These are phyloP conservation scores for Lordiphosa mommai DNA, from an alignment of 1,140 invertebrate genomes.

Conservation along the genomic window DNA sequence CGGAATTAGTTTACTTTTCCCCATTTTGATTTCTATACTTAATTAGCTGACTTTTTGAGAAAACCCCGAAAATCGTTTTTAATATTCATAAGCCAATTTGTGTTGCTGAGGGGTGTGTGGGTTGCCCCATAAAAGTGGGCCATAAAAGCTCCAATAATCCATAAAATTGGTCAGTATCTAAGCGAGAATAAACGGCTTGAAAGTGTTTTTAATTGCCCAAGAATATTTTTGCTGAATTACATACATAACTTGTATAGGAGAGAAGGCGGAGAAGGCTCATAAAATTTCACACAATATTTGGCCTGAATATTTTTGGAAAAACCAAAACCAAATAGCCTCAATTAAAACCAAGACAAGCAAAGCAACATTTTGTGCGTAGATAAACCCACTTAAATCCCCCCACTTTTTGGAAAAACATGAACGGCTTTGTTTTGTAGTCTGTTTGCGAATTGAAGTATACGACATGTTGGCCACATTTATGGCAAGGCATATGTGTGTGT, in stretches of 20 bases:
- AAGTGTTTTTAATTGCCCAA: constrained; percentile 62
- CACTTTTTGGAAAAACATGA: background rate
- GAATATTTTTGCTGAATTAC: constrained; percentile 50
- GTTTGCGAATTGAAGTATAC: constrained; percentile 48
- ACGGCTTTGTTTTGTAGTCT: constrained; percentile 18
- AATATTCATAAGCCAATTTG: constrained; percentile 45
- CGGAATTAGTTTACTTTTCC: constrained; percentile 11
- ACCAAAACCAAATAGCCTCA: constrained; percentile 42
- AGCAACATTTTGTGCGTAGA: constrained; percentile 44
- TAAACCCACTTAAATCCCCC: background rate
- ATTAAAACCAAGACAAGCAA: constrained; percentile 54
- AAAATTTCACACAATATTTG: constrained; percentile 26
- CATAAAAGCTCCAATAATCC: constrained; percentile 57
- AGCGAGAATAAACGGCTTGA: constrained; percentile 36
- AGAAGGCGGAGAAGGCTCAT: background rate
- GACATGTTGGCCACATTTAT: constrained; percentile 43
- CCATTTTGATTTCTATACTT: constrained; percentile 3
- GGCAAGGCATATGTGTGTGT: constrained; percentile 9
- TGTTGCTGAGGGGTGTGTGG: too few species aligned
- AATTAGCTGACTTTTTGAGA: background rate
- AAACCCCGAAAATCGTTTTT: constrained; percentile 14
- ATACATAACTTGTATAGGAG: constrained; percentile 28
- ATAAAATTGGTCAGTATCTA: constrained; percentile 33
- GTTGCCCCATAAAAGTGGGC: constrained; percentile 18
- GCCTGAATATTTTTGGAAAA: constrained; percentile 32